Evolutionary conservation across 2,888 invertebrate genomes (phyloP), one percentile per base, ranked within the genome.

Genomic region (Mythimna pallens): DNA sequence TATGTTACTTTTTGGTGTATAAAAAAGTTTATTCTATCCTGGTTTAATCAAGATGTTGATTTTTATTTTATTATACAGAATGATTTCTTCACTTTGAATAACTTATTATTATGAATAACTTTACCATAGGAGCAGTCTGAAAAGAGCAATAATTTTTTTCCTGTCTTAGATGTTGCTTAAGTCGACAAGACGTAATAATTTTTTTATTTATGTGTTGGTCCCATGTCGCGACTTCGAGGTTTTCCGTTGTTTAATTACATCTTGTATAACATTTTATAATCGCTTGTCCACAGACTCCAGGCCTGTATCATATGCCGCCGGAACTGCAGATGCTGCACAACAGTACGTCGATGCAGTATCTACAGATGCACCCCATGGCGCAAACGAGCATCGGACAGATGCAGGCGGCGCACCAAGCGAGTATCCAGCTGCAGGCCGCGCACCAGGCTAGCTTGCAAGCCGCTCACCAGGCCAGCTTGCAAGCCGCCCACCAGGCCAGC

Each of bases 261-360:
- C 12, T 10, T 36, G 36, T 59, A 36, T 36, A 22, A 50, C 17
- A 64, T 54, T 64, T 7, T 0, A 9, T n/a, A 9, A 20, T 69
- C 63, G 20, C 65, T 81, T 61, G 70, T 84, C 75, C 61, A 34
- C 93, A 96, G 95, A 93, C 92, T 81, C 95, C 95, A 83, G 92
- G 95, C 82, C 91, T 95, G 88, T 96, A 96, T 92, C 94, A 95
- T 92, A 95, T 95, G 96, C 96, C 96, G 92, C 96, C 96, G 47
- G 96, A 95, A 89, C 89, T 95, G 90, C 93, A 93, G 74, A 83
- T 94, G 94, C 87, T 95, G 87, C 95, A 95, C 90, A 89, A 88
- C 90, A 94, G 95, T 90, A 89, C 94, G 59, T 95, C 95, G 64
- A 89, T 94, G 94, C 95, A 95, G 86, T 95, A 93, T 86, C 91